phyloP scores from a whole-genome alignment of 2,797 vertebrate species.

The Fistularia tabacaria region DNA sequence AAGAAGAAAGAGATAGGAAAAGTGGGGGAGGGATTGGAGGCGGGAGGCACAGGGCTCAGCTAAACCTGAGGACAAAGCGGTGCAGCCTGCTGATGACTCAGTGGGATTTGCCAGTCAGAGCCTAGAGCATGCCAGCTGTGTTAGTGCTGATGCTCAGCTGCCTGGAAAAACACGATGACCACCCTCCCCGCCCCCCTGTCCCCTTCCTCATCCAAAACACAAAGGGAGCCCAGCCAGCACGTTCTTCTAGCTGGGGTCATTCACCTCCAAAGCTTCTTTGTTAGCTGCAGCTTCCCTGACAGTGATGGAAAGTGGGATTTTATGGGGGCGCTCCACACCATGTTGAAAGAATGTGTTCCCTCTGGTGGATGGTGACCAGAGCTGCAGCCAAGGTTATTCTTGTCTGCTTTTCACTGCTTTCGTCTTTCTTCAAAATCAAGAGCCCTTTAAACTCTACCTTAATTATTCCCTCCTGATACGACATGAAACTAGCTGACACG shows the following conservation, averaged over 20 bases:
- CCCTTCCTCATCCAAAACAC: conserved; percentile 24
- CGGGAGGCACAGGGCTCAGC: conserved; percentile 32
- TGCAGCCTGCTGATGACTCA: conserved; percentile 65
- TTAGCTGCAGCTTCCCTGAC: conserved; percentile 25
- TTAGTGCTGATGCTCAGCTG: conserved; percentile 65
- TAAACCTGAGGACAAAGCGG: conserved; percentile 64
- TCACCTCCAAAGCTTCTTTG: conserved; percentile 50
- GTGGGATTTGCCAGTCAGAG: conserved; percentile 57
- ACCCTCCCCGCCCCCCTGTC: not conserved
- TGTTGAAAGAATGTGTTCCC: conserved; percentile 25
- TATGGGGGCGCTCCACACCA: not conserved
- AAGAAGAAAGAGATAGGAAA: not conserved
- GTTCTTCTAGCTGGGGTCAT: conserved; percentile 49
- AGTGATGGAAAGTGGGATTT: conserved; percentile 2
- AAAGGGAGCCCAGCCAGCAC: conserved; percentile 56
- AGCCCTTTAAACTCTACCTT: too few relatives aligned
- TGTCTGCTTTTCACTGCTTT: not conserved
- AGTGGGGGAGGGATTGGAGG: not conserved
- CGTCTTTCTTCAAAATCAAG: too few relatives aligned
- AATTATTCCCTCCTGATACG: too few relatives aligned
- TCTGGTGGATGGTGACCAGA: conserved; percentile 30
- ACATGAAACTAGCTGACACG: too few relatives aligned
- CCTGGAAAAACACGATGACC: conserved; percentile 53
- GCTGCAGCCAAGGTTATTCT: conserved; percentile 6
- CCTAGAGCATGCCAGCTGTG: conserved; percentile 48